Percentiles rank a stretch among this genome's conserved stretches.
Conservation (phyloP, 1,140 invertebrate genomes). For the Amyelois transitella region DNA sequence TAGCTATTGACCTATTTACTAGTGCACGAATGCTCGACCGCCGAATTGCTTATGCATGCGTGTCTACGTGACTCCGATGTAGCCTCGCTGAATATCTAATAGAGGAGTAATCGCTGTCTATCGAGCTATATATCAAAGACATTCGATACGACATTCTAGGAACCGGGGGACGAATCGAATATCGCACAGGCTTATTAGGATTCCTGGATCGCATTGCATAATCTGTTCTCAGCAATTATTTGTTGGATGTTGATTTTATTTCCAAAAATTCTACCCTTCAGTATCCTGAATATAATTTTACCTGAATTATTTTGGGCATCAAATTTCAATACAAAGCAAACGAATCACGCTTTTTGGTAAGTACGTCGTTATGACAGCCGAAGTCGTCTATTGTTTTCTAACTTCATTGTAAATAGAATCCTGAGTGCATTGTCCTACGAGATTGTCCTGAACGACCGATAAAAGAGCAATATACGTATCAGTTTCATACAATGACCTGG, state of each 20-base stretch:
- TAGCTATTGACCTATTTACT: conserved; percentile 61
- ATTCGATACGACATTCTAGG: not conserved
- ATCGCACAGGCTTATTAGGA: too few species aligned
- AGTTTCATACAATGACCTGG: not conserved
- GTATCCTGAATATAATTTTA: not conserved
- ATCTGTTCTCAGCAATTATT: too few species aligned
- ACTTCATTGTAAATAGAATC: conserved; percentile 32
- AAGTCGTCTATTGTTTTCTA: conserved; percentile 38
- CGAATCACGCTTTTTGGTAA: not conserved
- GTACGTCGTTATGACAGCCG: conserved; percentile 13
- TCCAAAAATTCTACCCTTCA: too few species aligned
- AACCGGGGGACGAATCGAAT: too few species aligned
- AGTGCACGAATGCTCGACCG: conserved; percentile 35
- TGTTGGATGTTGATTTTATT: too few species aligned
- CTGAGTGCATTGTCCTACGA: conserved; percentile 40
- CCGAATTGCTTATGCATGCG: conserved; percentile 61
- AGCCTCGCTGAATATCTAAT: conserved; percentile 48
- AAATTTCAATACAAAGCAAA: not conserved
- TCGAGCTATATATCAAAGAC: conserved; percentile 2
- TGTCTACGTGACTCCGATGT: conserved; percentile 48
- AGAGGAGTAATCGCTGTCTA: conserved; percentile 17
- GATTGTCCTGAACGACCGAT: conserved; percentile 18
- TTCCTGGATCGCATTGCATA: too few species aligned
- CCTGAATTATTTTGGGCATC: not conserved
- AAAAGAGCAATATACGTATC: conserved; percentile 8